Base-by-base conservation (phyloP, 2,888 invertebrate species). In the Sesia apiformis region DNA sequence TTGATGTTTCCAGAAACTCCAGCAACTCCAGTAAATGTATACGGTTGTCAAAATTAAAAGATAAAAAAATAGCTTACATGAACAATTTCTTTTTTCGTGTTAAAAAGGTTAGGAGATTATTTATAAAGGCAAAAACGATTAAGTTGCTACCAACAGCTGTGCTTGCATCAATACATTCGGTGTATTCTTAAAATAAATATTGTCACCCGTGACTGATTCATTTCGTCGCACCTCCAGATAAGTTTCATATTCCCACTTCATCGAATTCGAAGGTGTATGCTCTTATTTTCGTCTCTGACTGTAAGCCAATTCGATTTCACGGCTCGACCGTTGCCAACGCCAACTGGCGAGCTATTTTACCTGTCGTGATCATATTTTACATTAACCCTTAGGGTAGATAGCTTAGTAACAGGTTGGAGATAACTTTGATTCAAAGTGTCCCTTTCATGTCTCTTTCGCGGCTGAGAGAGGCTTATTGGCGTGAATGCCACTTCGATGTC, bases 281-380 rank as follows among this genome's bases (percentile, higher is more conserved):
- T 72, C 78, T 80, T 86, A 86, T 87, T 87, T 86, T 81, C 72
- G 84, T 81, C 76, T 72, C 81, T 83, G 86, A 83, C 78, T 78
- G 78, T 72, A 75, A 78, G 84, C 88, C 87, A 85, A 87, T 81
- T 84, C 82, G 80, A 86, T 87, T 84, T 83, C 81, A 84, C 76
- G 82, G 76, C 69, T 73, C 78, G 70, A 65, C 70, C 73, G 76
- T 65, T 79, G 79, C 72, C 81, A 80, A 76, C 78, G 76, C 75
- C 72, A 74, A 74, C 73, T 63, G 69, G 66, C 70, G 66, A 62
- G 59, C 64, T 67, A 59, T 61, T 66, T 65, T 66, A 65, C 65
- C 68, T 70, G 72, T 65, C 66, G 63, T 69, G 76, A 70, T 72
- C 67, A 70, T 69, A 69, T 67, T 67, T 62, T 50, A 50, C 50